Evolutionary conservation across 2,113 vertebrate genomes (phyloP).

Genomic region (Gasterosteus nipponicus): DNA sequence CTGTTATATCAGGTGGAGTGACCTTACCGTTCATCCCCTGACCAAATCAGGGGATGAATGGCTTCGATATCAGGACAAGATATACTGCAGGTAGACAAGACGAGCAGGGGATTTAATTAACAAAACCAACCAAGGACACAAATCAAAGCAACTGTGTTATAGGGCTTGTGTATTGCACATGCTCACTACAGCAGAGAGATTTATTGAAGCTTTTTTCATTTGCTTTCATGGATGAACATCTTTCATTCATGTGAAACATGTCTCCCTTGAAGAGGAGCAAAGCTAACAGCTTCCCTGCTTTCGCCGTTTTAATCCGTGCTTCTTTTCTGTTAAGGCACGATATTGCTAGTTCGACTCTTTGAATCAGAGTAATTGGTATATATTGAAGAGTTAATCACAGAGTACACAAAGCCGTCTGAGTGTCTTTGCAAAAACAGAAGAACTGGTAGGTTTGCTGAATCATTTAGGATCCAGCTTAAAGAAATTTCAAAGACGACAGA

Average conservation of each 20-base stretch:
- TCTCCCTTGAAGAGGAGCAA: neutral
- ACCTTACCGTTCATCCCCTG: conserved; percentile 15
- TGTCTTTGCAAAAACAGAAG: conserved; percentile 13
- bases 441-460: conserved; percentile 25
- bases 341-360: conserved; percentile 13
- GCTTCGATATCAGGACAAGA: conserved; percentile 38
- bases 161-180: neutral
- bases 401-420: conserved; percentile 15
- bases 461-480: conserved; percentile 25
- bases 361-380: conserved; percentile 11
- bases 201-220: conserved; percentile 28
- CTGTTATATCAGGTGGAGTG: conserved; percentile 11
- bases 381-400: conserved; percentile 8
- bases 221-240: neutral
- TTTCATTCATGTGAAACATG: conserved; percentile 25
- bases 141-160: conserved; percentile 41
- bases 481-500: conserved; percentile 24
- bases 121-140: conserved; percentile 43
- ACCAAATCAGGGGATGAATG: conserved; percentile 38
- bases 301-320: neutral
- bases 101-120: conserved; percentile 54
- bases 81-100: conserved; percentile 29
- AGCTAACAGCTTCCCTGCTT: neutral
- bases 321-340: conserved; percentile 13
- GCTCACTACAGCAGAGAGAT: neutral